Base-by-base conservation (phyloP, 2,888 invertebrate genomes). In the Diplazon laetatorius region DNA sequence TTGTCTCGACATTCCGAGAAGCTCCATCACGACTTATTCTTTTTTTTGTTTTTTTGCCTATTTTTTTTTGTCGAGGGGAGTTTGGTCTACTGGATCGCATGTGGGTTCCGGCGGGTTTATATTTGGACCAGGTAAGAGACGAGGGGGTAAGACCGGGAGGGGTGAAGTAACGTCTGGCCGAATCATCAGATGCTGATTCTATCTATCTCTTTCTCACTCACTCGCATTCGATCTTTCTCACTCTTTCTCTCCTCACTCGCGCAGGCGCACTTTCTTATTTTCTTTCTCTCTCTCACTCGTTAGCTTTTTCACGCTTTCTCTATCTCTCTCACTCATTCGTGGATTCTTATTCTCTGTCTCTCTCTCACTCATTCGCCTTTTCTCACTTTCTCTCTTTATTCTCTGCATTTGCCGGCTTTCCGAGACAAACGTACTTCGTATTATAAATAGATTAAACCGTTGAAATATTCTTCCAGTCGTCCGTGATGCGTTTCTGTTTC, bases 1-100 rank as follows among this genome's bases (percentile, higher is more conserved):
- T 74, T 75, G 85, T 83, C 83, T 82, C 80, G 81, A 81, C 71
- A 86, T 87, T 85, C 83, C 75, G 82, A 85, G 85, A 86, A 86
- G 78, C 77, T 63, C 66, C 52, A 42, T n/a, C 6, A 5, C 1
- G 78, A 79, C 79, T 85, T 84, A 65, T 82, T 85, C 84, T 80
- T 85, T 85, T 85, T 87, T n/a, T n/a, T n/a, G n/a, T n/a, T n/a
- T n/a, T n/a, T n/a, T n/a, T n/a, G n/a, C n/a, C n/a, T n/a, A n/a
- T n/a, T n/a, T n/a, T n/a, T n/a, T n/a, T n/a, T n/a, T n/a, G n/a
- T 83, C 68, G 55, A 80, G 69, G 84, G 63, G 80, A 85, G 82
- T 84, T 84, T 78, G 82, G 83, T 83, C 83, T 84, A 80, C 78
- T 60, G 66, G 46, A 66, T 59, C 10, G 63, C 70, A 77, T 70